Evolutionary conservation across 2,888 invertebrate species (phyloP).

Genomic region (Synergus umbraculus): DNA sequence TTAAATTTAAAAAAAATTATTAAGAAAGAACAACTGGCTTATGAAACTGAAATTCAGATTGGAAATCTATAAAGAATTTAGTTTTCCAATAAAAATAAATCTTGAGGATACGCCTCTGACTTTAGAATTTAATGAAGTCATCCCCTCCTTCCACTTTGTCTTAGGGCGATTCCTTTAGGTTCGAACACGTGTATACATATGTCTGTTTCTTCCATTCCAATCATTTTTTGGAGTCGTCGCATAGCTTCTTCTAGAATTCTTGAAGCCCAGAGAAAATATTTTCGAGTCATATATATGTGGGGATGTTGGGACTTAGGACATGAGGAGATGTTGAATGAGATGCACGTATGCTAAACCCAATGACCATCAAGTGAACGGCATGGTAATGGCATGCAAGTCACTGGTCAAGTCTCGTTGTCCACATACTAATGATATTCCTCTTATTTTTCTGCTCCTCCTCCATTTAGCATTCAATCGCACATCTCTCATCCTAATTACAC

Average conservation of each 20-base stretch:
- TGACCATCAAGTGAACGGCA: conserved; percentile 5
- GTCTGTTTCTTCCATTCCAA: conserved; percentile 17
- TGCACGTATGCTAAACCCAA: conserved; percentile 29
- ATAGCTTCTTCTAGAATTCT: conserved; percentile 1
- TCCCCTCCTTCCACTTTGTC: not conserved
- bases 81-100: not conserved
- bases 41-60: not conserved
- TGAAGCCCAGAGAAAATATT: conserved; percentile 7
- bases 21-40: too few relatives aligned
- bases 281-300: not conserved
- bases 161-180: conserved; percentile 8
- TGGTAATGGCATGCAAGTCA: conserved; percentile 9
- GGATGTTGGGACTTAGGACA: not conserved
- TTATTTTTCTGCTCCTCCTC: not conserved
- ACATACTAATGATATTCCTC: conserved; percentile 25
- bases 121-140: conserved; percentile 6
- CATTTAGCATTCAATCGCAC: conserved; percentile 29
- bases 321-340: conserved; percentile 3
- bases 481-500: conserved; percentile 27
- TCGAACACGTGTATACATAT: conserved; percentile 15
- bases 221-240: not conserved
- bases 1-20: too few relatives aligned
- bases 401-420: not conserved
- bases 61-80: not conserved
- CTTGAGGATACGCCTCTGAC: not conserved